Conservation (phyloP, 2,797 vertebrate species). For the Meriones psammophilus region DNA sequence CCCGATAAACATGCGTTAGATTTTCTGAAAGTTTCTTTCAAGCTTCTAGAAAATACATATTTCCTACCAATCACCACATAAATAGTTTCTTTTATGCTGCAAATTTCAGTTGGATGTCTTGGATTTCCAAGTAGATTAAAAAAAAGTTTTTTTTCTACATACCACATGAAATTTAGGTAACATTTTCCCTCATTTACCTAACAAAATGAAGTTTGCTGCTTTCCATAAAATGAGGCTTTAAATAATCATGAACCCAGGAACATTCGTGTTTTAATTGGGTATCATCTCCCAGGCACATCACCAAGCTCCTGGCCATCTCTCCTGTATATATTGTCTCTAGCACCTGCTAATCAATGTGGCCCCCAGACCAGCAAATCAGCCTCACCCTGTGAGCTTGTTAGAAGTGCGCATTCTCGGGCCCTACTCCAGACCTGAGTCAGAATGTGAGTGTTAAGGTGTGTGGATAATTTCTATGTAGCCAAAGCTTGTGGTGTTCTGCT, state of each 20-base stretch:
- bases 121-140: constrained; percentile 13
- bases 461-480: neutral
- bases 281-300: neutral
- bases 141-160: constrained; percentile 48
- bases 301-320: neutral
- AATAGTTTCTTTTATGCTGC: too few relatives aligned
- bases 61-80: neutral
- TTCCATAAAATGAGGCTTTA: neutral
- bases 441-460: constrained; percentile 8
- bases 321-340: neutral
- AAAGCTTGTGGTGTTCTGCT: neutral
- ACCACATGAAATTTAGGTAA: constrained; percentile 5
- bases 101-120: neutral
- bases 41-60: neutral
- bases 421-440: neutral
- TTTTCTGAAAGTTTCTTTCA: constrained; percentile 35
- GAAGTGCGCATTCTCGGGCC: neutral
- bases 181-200: neutral
- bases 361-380: neutral
- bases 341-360: constrained; percentile 16
- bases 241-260: neutral
- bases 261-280: neutral
- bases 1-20: neutral
- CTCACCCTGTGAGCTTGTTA: constrained; percentile 17
- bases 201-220: constrained; percentile 47